phyloP scores from a whole-genome alignment of 1,140 invertebrate species.

The Rhagoletis zephyria region DNA sequence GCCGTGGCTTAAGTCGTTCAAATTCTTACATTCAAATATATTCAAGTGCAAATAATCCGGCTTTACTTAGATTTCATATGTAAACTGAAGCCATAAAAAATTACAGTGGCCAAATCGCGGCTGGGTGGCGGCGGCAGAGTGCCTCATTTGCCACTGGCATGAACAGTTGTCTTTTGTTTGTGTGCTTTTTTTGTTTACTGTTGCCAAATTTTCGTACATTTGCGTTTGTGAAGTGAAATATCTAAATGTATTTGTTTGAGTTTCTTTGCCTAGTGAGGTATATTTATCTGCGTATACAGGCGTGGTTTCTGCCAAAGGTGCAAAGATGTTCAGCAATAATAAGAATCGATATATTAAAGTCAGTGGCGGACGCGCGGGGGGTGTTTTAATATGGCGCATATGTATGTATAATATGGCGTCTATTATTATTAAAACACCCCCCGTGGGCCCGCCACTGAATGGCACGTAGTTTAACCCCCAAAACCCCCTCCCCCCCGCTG shows the following conservation, averaged over 20 bases:
- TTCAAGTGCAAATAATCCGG: neutral
- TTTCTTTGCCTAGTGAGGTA: neutral
- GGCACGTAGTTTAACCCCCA: too few species aligned
- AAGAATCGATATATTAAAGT: too few species aligned
- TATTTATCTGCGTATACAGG: constrained; percentile 24
- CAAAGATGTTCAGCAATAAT: neutral
- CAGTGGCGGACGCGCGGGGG: too few species aligned
- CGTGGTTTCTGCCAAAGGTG: constrained; percentile 23
- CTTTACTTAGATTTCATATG: neutral
- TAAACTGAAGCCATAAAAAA: neutral
- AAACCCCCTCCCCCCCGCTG: too few species aligned
- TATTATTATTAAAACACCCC: too few species aligned
- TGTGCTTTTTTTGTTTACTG: neutral
- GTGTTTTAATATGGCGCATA: too few species aligned
- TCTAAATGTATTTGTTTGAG: neutral
- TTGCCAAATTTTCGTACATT: neutral
- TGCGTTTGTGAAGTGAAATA: neutral
- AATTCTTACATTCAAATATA: neutral
- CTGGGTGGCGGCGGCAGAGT: neutral
- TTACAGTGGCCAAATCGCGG: neutral
- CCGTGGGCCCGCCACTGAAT: too few species aligned
- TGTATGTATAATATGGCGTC: too few species aligned
- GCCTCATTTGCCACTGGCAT: neutral
- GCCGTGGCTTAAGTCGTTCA: constrained; percentile 8
- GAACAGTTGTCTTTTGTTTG: neutral